phyloP scores from a whole-genome alignment of 1,140 invertebrate species.

The Heliconius melpomene region DNA sequence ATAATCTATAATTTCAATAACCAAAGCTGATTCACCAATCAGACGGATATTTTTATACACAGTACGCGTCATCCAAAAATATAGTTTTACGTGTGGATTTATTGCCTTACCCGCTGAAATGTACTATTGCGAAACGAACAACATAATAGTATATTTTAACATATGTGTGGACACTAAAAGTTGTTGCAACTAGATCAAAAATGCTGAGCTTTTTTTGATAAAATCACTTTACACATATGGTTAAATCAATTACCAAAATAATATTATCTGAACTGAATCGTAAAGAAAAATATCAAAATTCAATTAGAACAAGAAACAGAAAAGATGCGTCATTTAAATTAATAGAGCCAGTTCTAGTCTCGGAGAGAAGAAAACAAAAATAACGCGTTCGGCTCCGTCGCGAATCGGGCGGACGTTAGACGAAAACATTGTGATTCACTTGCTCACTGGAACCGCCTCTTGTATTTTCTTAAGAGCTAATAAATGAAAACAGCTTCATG shows the following conservation, averaged over 20 bases:
- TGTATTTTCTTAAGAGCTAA: slow-evolving; percentile 10
- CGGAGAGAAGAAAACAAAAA: slow-evolving; percentile 72
- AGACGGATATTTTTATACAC: slow-evolving; percentile 5
- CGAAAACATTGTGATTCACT: slow-evolving; percentile 73
- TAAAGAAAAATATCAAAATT: slow-evolving; percentile 12
- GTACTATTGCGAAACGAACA: slow-evolving; percentile 21
- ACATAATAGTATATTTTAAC: slow-evolving; percentile 37
- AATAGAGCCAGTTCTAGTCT: slow-evolving; percentile 73
- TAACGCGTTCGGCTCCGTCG: slow-evolving; percentile 53
- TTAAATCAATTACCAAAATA: background rate
- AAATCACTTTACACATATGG: background rate
- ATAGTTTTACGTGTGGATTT: slow-evolving; percentile 12
- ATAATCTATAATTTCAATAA: slow-evolving; percentile 9
- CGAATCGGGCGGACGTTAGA: slow-evolving; percentile 33
- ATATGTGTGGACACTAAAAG: slow-evolving; percentile 23
- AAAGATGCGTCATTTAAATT: slow-evolving; percentile 74
- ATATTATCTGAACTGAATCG: background rate
- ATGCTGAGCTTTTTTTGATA: background rate
- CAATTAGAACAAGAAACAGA: slow-evolving; percentile 35
- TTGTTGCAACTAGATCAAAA: background rate
- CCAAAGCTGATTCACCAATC: background rate
- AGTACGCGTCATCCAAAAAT: slow-evolving; percentile 18
- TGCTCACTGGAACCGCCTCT: slow-evolving; percentile 12
- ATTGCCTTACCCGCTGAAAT: slow-evolving; percentile 7
- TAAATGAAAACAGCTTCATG: background rate